Base-by-base conservation (phyloP, 2,888 invertebrate species). In the Drosophila neoperkinsi region DNA sequence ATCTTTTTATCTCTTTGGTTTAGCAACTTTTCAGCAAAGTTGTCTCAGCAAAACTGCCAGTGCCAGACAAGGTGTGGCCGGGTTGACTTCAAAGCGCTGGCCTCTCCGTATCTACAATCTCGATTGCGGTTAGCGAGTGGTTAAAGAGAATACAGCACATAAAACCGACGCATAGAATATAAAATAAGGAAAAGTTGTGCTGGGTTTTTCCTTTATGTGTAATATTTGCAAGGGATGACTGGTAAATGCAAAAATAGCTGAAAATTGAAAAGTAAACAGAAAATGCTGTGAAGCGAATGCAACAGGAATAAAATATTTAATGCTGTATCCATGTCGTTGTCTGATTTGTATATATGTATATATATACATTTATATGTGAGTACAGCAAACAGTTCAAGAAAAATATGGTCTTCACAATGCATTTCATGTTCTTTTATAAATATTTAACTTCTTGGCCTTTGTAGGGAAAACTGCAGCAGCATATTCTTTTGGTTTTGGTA, bases 21-120 rank as follows among this genome's bases (percentile, higher is more conserved):
- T 41, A 21, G 33, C 33, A 33, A 41, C 61, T 61, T 72, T 64
- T 18, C 50, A 53, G 43, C 43, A 76, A 49, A 52, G 51, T 61
- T 58, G 36, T 55, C 46, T 58, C 3, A 13, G 21, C 31, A 72
- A 46, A 64, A 63, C 64, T 67, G 67, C 38, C 67, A 59, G 49
- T 49, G 53, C 52, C 79, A 79, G 72, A 79, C 76, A 76, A 79
- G 79, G 79, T 79, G 79, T 67, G 76, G 72, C 52, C 61, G 52
- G n/a, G 49, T 21, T n/a, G 50, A 60, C 69, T 70, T 74, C 57
- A 69, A 77, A 74, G 68, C 6, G 46, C 52, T 63, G 52, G 30
- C 62, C 72, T 55, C 61, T 51, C 11, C 61, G 36, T 66, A 74
- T 74, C 46, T 25, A 16, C 25, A 25, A 55, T 38, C 65, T 74